These are phyloP conservation scores for Deilephila porcellus DNA, from an alignment of 2,888 invertebrate genomes.

Conservation along the genomic window DNA sequence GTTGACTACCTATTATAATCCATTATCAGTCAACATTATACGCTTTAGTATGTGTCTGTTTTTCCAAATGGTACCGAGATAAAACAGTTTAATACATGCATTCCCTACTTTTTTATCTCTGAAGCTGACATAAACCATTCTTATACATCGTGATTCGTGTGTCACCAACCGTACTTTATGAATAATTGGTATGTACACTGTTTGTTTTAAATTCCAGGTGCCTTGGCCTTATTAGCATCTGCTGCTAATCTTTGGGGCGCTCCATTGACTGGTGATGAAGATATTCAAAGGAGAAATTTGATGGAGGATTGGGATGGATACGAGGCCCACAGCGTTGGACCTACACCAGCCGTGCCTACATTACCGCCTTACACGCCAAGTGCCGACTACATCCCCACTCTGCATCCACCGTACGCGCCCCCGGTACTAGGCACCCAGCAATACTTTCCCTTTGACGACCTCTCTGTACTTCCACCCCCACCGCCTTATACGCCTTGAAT, in stretches of 20 bases:
- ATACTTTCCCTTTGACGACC: constrained; percentile 79
- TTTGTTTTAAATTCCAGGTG: constrained; percentile 77
- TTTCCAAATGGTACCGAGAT: no score
- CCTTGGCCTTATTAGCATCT: constrained; percentile 87
- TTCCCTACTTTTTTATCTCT: neutral
- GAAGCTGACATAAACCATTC: constrained; percentile 1
- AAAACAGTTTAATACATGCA: neutral
- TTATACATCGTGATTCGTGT: neutral
- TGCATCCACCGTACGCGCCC: constrained; percentile 67
- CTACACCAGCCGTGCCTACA: constrained; percentile 83
- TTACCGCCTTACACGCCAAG: constrained; percentile 86
- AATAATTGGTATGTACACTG: no score
- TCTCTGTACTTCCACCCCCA: constrained; percentile 79
- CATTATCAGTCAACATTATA: neutral
- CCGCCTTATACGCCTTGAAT: constrained; percentile 82
- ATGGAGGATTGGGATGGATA: constrained; percentile 87
- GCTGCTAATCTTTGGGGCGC: constrained; percentile 88
- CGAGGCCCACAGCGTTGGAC: constrained; percentile 85
- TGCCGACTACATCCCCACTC: constrained; percentile 65
- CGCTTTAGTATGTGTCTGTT: neutral
- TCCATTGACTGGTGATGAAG: constrained; percentile 76
- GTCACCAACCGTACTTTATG: neutral
- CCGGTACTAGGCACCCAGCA: constrained; percentile 74
- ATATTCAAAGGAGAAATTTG: constrained; percentile 81
- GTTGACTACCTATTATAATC: neutral